phyloP scores from a whole-genome alignment of 2,888 invertebrate genomes.

The Lampropteryx suffumata region DNA sequence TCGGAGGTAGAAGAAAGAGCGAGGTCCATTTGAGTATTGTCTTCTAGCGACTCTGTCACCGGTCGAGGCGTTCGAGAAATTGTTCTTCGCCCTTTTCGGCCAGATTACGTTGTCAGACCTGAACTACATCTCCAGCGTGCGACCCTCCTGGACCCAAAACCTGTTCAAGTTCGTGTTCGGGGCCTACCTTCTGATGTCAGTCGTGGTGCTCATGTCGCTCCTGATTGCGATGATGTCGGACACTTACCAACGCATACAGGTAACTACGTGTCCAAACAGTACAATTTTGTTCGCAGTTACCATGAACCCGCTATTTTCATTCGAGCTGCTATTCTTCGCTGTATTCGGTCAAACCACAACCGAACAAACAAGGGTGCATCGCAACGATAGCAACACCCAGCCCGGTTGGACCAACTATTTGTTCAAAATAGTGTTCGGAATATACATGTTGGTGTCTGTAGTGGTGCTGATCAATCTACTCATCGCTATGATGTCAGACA shows the following conservation, averaged over 20 bases:
- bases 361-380: conserved; percentile 87
- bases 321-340: conserved; percentile 99
- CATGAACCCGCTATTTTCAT: conserved; percentile 95
- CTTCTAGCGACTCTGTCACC: conserved; percentile 92
- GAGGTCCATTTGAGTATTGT: conserved; percentile 76
- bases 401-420: conserved; percentile 93
- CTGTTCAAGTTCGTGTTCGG: conserved; percentile 97
- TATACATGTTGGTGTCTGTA: conserved; percentile 99
- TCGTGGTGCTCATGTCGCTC: conserved; percentile 98
- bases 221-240: conserved; percentile 99
- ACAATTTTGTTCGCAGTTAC: conserved; percentile 89
- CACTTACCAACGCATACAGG: conserved; percentile 99
- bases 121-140: conserved; percentile 86
- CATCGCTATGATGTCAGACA: conserved; percentile 99
- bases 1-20: conserved; percentile 43
- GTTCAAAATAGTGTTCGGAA: conserved; percentile 94
- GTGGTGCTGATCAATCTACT: conserved; percentile 99
- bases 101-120: conserved; percentile 94
- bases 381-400: conserved; percentile 85
- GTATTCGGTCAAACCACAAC: conserved; percentile 97
- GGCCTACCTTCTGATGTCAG: conserved; percentile 98
- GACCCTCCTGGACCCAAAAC: conserved; percentile 92
- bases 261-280: conserved; percentile 82
- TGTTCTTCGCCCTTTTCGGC: conserved; percentile 99
- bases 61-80: conserved; percentile 96